Base-by-base conservation (phyloP, 2,888 invertebrate genomes). In the Melanostoma mellinum region DNA sequence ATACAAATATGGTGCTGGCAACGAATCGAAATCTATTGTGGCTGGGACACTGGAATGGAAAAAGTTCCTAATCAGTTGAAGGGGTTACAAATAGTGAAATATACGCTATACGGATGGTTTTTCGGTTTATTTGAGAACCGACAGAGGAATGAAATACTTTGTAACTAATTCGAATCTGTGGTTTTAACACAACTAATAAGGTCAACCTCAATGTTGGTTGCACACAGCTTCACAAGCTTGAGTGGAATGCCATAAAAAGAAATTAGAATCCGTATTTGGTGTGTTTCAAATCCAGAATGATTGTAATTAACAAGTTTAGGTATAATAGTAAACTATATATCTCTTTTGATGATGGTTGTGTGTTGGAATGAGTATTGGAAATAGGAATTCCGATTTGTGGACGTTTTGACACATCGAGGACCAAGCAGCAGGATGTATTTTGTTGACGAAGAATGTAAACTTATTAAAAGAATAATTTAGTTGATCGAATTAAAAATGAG, bases 91-190 rank as follows among this genome's bases (percentile, higher is more conserved):
- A 63, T 63, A 50, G 63, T 63, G 30, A 63, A 63, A 63, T 63
- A 10, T 38, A 20, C 1, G 20, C 20, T 20, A 20, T 50, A 63
- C 30, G n/a, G 6, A 38, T 38, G 63, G 63, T 63, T 63, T 32
- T 63, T 63, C 50, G 38, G 63, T 50, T 63, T 63, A 63, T 63
- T 63, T 63, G 63, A 38, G 63, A 50, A 50, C 10, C 10, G 48
- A 50, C 48, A 63, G 46, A 46, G 20, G 9, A 63, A 71, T 32
- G n/a, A 65, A 72, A 52, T 58, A 72, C 44, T 65, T 77, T 72
- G 53, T 68, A 46, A 38, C 52, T 10, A 69, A 69, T 58, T 50
- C 33, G 8, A 3, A 8, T 55, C 6, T 30, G 38, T 33, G 72
- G 55, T 38, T 53, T 44, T 32, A 33, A 38, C 36, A 61, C 44